These are phyloP conservation scores for Diachasmimorpha longicaudata DNA, from an alignment of 1,140 invertebrate genomes.

Conservation along the genomic window DNA sequence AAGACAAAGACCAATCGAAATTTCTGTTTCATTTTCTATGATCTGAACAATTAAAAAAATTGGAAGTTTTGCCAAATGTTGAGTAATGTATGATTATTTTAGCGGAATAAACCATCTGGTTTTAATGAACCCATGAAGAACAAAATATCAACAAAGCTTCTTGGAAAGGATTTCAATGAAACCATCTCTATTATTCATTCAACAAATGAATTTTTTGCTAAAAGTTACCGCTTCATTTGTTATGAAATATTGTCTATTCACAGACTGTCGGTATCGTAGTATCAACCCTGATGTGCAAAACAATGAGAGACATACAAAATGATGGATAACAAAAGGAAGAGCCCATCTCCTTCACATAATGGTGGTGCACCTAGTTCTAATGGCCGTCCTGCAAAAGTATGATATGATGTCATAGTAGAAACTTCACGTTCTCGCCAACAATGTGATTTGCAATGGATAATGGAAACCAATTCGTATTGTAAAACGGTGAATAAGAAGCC, in stretches of 20 bases:
- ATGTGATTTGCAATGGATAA: background rate
- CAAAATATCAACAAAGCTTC: no score
- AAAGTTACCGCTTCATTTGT: background rate
- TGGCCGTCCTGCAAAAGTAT: background rate
- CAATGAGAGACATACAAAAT: conserved; percentile 34
- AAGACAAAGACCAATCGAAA: no score
- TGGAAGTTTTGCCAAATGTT: no score
- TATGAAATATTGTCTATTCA: background rate
- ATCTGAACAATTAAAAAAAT: no score
- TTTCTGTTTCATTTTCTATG: no score
- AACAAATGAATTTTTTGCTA: background rate
- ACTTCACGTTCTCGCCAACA: background rate
- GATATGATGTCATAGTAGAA: background rate
- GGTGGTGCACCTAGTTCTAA: background rate
- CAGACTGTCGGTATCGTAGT: conserved; percentile 52
- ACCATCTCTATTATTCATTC: no score
- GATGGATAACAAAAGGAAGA: background rate
- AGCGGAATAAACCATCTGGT: no score
- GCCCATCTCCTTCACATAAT: background rate
- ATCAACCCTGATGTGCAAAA: conserved; percentile 48
- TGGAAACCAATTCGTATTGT: background rate
- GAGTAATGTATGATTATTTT: no score
- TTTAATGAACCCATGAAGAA: no score
- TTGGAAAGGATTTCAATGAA: no score
- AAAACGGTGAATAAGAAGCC: background rate